Conservation (phyloP, 2,113 vertebrate genomes). For the Casuarius casuarius region DNA sequence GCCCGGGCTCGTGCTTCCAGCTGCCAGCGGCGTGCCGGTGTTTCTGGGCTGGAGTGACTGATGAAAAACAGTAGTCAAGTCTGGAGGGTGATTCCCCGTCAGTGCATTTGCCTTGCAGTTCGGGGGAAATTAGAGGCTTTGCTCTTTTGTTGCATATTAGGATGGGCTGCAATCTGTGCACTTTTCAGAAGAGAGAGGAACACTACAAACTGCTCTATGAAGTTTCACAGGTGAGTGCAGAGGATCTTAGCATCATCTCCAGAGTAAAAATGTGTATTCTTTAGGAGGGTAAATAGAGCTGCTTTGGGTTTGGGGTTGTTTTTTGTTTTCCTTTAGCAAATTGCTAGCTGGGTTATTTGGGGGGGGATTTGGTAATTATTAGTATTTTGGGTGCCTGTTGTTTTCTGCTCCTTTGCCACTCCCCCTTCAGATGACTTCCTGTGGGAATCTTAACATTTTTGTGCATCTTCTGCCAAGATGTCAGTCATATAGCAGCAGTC, state of each 20-base stretch:
- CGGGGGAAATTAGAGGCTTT: constrained; percentile 85
- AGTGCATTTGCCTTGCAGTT: constrained; percentile 82
- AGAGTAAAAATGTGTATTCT: constrained; percentile 59
- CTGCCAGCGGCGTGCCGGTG: constrained; percentile 79
- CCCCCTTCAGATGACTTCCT: constrained; percentile 81
- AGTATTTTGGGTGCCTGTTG: constrained; percentile 69
- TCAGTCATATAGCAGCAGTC: constrained; percentile 71
- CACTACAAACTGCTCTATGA: constrained; percentile 99
- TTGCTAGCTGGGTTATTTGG: constrained; percentile 35
- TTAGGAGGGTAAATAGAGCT: constrained; percentile 33
- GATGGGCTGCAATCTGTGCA: constrained; percentile 99
- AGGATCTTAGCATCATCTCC: constrained; percentile 49
- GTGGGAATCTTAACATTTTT: constrained; percentile 81
- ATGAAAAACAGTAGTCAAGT: constrained; percentile 87
- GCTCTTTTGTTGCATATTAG: constrained; percentile 84
- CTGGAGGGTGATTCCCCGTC: constrained; percentile 90
- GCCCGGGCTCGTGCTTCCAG: constrained; percentile 76
- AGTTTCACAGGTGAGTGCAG: constrained; percentile 95
- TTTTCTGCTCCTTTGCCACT: constrained; percentile 74
- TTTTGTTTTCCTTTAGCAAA: constrained; percentile 23
- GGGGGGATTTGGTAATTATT: constrained; percentile 33
- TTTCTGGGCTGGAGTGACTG: constrained; percentile 86
- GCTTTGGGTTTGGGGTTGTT: constrained; percentile 48
- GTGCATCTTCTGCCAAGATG: constrained; percentile 77
- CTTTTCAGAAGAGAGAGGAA: constrained; percentile 98